Base-by-base conservation (phyloP, 2,888 invertebrate species). In the Polydrusus tereticollis region DNA sequence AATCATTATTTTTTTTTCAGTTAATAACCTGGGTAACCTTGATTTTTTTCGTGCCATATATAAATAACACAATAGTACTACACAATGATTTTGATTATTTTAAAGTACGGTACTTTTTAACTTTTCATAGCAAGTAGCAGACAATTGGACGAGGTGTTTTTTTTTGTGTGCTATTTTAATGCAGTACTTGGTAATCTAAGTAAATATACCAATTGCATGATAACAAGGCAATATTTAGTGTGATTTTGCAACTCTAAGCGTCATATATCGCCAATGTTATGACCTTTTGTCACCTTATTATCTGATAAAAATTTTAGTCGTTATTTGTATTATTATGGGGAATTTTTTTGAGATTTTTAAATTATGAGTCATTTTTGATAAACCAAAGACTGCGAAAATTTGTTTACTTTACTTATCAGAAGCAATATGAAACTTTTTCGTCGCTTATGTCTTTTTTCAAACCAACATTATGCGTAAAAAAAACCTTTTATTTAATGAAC, bases 61-160 rank as follows among this genome's bases (percentile, higher is more conserved):
- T 23, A 5, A 47, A 47, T 47, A 47, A 47, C 18, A 45, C 47
- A 47, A 21, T 47, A 23, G n/a, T 23, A n/a, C 10, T 18, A 4
- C 12, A 3, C 16, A 26, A 7, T 26, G 12, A 14, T 14, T 41
- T 14, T 2, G 4, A 41, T 41, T n/a, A n/a, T 14, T 14, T 16
- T 23, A 47, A 47, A 23, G 3, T 47, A 47, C 47, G 47, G 47
- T 47, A 47, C 47, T 47, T 47, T 23, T 47, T n/a, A n/a, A n/a
- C n/a, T n/a, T n/a, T n/a, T n/a, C n/a, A 23, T 23, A n/a, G n/a
- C 23, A 45, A 45, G 20, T 8, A 47, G 23, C 47, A 21, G 23
- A 23, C 21, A 21, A 47, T n/a, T 47, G 21, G 23, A 47, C 12
- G 1, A 23, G n/a, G 21, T 47, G 23, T 45, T 20, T 23, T 21